Evolutionary conservation across 1,140 invertebrate species (phyloP), one percentile per base, ranked within the genome.

Genomic region (Chrysomallon squamiferum): DNA sequence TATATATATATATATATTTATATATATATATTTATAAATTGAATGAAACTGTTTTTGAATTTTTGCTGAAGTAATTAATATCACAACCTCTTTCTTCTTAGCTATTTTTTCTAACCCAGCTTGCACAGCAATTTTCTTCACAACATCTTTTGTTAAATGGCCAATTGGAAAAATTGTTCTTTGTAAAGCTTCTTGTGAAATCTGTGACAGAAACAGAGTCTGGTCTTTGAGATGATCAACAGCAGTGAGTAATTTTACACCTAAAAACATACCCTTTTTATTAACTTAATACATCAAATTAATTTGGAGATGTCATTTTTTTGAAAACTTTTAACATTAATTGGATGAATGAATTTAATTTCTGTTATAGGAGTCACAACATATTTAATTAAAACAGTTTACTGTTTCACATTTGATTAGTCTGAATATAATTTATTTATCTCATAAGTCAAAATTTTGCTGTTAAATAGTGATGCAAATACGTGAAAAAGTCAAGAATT

Each of bases 81-180:
- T n/a, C 35, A 38, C 59, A 64, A 88, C 87, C 77, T 98, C 96
- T 80, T 89, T 92, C 78, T 96, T 98, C 25, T 87, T 86, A n/a
- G 90, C 90, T 70, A 98, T 88, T 72, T 88, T 88, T 11, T 90
- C 81, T 54, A 98, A 87, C 1, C 91, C 91, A 82, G 90, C 88
- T 68, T 90, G 83, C 54, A 77, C 71, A 9, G 96, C 96, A 30
- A 98, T 90, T 68, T 89, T 78, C 86, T 94, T 94, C 0, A 98
- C 94, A 79, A 92, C 83, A 38, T 69, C 79, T 86, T 98, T 98
- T 0, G 87, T 77, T 35, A 93, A 81, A 57, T 89, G 85, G 33
- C 94, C 95, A 49, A 99, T 69, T 15, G 97, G 96, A 87, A 99
- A 99, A 90, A 98, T 92, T 45, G 93, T 92, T 80, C 86, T 89